Evolutionary conservation across 2,797 vertebrate species (phyloP), one percentile per base, ranked within the genome.

Genomic region (Cephalopachus bancanus): DNA sequence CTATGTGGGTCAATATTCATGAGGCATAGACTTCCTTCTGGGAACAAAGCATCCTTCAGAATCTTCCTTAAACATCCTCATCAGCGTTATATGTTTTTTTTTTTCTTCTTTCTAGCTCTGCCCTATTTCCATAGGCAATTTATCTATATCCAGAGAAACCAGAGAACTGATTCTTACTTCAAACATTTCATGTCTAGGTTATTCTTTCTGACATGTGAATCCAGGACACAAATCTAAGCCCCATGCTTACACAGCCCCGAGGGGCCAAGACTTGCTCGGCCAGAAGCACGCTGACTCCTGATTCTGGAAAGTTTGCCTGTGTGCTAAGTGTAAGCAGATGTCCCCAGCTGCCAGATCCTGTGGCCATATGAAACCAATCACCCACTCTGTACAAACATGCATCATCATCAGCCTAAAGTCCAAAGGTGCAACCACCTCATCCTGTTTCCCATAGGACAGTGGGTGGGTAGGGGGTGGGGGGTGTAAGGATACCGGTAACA

Each of bases 301-400:
- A 64, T 20, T 60, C 2, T 55, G 75, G 93, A 65, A 95, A 74
- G 1, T 96, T 83, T 92, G 87, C 49, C 53, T 76, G 3, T 76
- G 79, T 64, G 19, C 26, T 98, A 97, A 97, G 15, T n/a, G 6
- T 33, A 87, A 97, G 16, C 74, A 95, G 95, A 83, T 98, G 95
- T 87, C 64, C 74, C 71, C 85, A 94, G 97, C 87, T 97, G 94
- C 81, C 0, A 65, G 79, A 79, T 69, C 1, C 16, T 24, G 30
- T 37, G 59, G 7, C 60, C 91, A 59, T 78, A 59, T 76, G 91
- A 64, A 67, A 95, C 44, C 60, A 74, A 26, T 67, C 92, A 83
- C 0, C 1, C 74, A 49, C 76, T 89, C 28, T 37, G 71, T 49
- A 86, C 92, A 91, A 93, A 86, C 44, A 96, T 83, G 78, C 28